Evolutionary conservation across 1,140 invertebrate genomes (phyloP).

Genomic region (Drosophila prosaltans): DNA sequence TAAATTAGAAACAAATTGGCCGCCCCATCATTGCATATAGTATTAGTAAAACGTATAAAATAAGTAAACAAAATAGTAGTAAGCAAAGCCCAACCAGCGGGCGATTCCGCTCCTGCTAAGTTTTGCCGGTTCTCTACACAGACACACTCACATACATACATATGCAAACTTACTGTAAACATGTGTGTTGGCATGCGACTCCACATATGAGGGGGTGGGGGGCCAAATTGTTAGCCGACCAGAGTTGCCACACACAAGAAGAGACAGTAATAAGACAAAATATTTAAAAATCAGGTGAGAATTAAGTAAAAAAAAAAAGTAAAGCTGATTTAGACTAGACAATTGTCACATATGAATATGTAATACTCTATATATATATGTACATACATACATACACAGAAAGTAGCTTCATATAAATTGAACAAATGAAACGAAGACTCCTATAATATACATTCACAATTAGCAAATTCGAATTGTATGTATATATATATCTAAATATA

Average conservation of each 20-base stretch:
- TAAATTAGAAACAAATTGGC: slow-evolving; percentile 11
- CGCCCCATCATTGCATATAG: neutral
- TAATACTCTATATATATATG: neutral
- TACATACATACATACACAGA: slow-evolving; percentile 5
- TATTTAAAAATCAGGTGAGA: slow-evolving; percentile 1
- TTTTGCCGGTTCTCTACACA: slow-evolving; percentile 60
- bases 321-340: slow-evolving; percentile 13
- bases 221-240: slow-evolving; percentile 28
- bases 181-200: slow-evolving; percentile 24
- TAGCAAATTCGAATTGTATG: slow-evolving; percentile 43
- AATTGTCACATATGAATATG: slow-evolving; percentile 5
- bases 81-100: slow-evolving; percentile 9
- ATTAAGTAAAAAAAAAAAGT: neutral
- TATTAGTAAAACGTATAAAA: slow-evolving; percentile 1
- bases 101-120: slow-evolving; percentile 17
- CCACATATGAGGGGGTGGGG: slow-evolving; percentile 8
- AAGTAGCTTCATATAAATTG: slow-evolving; percentile 17
- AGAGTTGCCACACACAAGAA: slow-evolving; percentile 27
- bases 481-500: slow-evolving; percentile 30
- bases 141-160: slow-evolving; percentile 34
- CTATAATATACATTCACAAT: slow-evolving; percentile 39
- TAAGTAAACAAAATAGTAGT: slow-evolving; percentile 20
- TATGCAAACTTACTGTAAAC: slow-evolving; percentile 11
- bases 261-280: slow-evolving; percentile 13
- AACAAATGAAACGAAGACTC: slow-evolving; percentile 45